Evolutionary conservation across 2,113 vertebrate species (phyloP).

Genomic region (Xenopus laevis): DNA sequence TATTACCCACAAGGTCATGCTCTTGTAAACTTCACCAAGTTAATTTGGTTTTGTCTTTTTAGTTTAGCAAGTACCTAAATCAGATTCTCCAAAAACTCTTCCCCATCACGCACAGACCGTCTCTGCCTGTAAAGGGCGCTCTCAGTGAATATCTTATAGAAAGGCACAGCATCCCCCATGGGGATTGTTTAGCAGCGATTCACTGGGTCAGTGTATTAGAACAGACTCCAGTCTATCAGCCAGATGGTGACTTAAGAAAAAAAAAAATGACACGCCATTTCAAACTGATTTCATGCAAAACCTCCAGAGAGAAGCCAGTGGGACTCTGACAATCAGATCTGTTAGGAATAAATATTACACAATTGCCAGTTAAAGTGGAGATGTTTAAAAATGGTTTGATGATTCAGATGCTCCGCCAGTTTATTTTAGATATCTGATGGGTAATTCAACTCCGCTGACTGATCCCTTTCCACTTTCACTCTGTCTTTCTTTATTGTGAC

Average conservation of each 20-base stretch:
- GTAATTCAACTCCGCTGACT: slow-evolving; percentile 51
- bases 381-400: slow-evolving; percentile 87
- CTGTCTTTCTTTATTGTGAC: slow-evolving; percentile 12
- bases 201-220: slow-evolving; percentile 76
- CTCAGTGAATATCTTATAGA: slow-evolving; percentile 53
- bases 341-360: slow-evolving; percentile 98
- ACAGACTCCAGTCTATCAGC: slow-evolving; percentile 82
- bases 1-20: slow-evolving; percentile 3
- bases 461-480: slow-evolving; percentile 44
- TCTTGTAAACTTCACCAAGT: neutral
- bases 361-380: slow-evolving; percentile 97
- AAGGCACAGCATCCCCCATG: slow-evolving; percentile 63
- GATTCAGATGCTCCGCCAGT: slow-evolving; percentile 61
- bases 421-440: slow-evolving; percentile 45
- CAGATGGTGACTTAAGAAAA: slow-evolving; percentile 96
- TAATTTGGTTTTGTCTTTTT: slow-evolving; percentile 4
- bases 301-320: slow-evolving; percentile 80
- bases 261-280: slow-evolving; percentile 95
- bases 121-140: slow-evolving; percentile 40
- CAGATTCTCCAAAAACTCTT: slow-evolving; percentile 36
- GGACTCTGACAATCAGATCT: slow-evolving; percentile 85
- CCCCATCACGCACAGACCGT: slow-evolving; percentile 48
- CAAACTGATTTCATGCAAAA: slow-evolving; percentile 96
- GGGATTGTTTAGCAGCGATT: slow-evolving; percentile 83
- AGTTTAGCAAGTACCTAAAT: slow-evolving; percentile 13